Evolutionary conservation across 2,797 vertebrate genomes (phyloP), one percentile per base, ranked within the genome.

Genomic region (Nothura maculosa): DNA sequence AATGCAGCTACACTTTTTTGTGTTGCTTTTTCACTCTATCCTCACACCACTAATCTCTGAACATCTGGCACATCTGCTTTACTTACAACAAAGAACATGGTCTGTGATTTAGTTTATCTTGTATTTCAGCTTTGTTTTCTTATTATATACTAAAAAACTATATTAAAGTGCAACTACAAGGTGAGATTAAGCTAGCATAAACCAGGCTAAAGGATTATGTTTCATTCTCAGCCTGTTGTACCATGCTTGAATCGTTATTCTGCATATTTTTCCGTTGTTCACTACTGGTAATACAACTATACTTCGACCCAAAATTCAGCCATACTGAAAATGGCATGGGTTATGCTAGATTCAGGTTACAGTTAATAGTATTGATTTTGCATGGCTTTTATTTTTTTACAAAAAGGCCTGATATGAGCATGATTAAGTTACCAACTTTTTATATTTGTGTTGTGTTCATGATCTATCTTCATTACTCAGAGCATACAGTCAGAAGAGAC

Each of bases 61-160:
- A 88, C 87, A 93, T 91, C 74, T 85, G 87, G 25, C 48, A 66
- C 13, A 54, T 66, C 76, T 93, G 64, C 50, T 96, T 94, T 85
- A n/a, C 25, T 93, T 90, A 80, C 6, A 77, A 19, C 13, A 69
- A 12, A 38, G 64, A 94, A 58, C 27, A 81, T 21, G 68, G 16
- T 89, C n/a, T 47, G 10, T 38, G 36, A 72, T 28, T 93, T 90
- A 47, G 27, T 62, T 88, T 90, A 90, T 92, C 24, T 66, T 34
- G 61, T 84, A 88, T 87, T 92, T 87, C 48, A 85, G 28, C 36
- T 93, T 93, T 89, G 34, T 27, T 40, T 57, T 75, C 81, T 89
- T 27, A 76, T 28, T 90, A 32, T 86, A 40, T 63, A 80, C 47
- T 77, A 76, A 92, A 86, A 93, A 87, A 54, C 5, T 82, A 6